A percentile compares a stretch with the other conserved stretches of the same genome.
phyloP scores from a whole-genome alignment of 2,113 vertebrate genomes.

The Hucho hucho region DNA sequence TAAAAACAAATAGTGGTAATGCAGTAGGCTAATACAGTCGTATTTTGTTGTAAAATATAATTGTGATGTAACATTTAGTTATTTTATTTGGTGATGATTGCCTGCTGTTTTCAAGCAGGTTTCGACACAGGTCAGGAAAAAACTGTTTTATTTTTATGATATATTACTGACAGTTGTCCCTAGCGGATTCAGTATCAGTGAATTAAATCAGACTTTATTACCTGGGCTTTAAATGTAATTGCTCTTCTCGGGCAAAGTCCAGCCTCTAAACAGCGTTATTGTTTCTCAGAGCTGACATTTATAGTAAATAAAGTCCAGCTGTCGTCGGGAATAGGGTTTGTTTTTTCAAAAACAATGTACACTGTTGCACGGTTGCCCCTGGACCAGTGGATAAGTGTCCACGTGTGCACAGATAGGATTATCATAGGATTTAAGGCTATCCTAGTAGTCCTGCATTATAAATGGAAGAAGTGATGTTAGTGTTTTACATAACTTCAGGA shows the following conservation, averaged over 20 bases:
- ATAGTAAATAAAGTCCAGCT: slow-evolving; percentile 56
- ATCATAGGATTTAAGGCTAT: background rate
- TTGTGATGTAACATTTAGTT: background rate
- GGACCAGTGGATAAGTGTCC: background rate
- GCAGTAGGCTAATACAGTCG: background rate
- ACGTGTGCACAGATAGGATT: background rate
- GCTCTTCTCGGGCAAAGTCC: slow-evolving; percentile 65
- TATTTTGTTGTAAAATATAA: too few relatives aligned
- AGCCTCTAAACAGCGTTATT: slow-evolving; percentile 48
- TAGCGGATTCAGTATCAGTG: background rate
- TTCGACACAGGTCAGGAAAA: background rate
- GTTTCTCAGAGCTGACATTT: slow-evolving; percentile 52
- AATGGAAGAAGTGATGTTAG: background rate
- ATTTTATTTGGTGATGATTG: too few relatives aligned
- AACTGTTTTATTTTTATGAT: background rate
- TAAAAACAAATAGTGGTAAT: background rate
- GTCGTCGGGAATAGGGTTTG: slow-evolving; percentile 4
- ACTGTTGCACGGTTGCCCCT: background rate
- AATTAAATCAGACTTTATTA: slow-evolving; percentile 46
- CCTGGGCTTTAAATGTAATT: slow-evolving; percentile 51
- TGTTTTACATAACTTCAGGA: background rate
- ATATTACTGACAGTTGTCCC: too few relatives aligned
- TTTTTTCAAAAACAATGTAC: too few relatives aligned
- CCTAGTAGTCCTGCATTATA: background rate
- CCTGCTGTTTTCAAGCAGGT: too few relatives aligned